Evolutionary conservation across 2,888 invertebrate species (phyloP).

Genomic region (Desoria tigrina): DNA sequence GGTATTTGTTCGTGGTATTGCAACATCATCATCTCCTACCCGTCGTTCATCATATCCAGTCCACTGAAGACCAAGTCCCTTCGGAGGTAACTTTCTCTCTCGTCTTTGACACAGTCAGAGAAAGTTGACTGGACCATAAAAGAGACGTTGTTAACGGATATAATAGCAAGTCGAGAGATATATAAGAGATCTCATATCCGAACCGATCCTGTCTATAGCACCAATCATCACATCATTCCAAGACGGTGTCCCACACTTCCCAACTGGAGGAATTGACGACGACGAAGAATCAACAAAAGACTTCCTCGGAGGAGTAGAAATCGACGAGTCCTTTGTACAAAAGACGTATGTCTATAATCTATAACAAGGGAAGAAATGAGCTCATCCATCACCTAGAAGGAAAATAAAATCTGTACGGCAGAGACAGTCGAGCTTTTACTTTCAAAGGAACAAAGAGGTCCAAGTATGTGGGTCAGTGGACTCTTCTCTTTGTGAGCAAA

Average conservation of each 20-base stretch:
- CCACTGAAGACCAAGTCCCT: not conserved
- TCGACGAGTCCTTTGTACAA: not conserved
- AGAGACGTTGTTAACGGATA: too few relatives aligned
- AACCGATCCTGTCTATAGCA: too few relatives aligned
- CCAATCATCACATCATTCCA: too few relatives aligned
- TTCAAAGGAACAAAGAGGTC: not conserved
- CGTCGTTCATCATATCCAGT: not conserved
- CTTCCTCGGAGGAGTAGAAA: not conserved
- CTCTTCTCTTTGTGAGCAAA: not conserved
- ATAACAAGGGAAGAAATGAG: slow-evolving; percentile 2
- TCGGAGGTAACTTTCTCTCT: not conserved
- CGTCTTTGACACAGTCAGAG: too few relatives aligned
- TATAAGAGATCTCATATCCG: too few relatives aligned
- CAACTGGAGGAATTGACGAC: not conserved
- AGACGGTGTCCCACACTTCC: too few relatives aligned
- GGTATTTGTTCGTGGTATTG: too few relatives aligned
- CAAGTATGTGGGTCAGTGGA: slow-evolving; percentile 20
- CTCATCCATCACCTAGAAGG: slow-evolving; percentile 21
- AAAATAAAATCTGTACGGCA: not conserved
- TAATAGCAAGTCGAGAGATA: too few relatives aligned
- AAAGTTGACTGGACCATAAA: too few relatives aligned
- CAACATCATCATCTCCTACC: too few relatives aligned
- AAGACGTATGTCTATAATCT: slow-evolving; percentile 2
- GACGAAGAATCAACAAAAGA: not conserved
- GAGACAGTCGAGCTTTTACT: not conserved